Evolutionary conservation across 2,113 vertebrate genomes (phyloP).

Genomic region (Promerops cafer): DNA sequence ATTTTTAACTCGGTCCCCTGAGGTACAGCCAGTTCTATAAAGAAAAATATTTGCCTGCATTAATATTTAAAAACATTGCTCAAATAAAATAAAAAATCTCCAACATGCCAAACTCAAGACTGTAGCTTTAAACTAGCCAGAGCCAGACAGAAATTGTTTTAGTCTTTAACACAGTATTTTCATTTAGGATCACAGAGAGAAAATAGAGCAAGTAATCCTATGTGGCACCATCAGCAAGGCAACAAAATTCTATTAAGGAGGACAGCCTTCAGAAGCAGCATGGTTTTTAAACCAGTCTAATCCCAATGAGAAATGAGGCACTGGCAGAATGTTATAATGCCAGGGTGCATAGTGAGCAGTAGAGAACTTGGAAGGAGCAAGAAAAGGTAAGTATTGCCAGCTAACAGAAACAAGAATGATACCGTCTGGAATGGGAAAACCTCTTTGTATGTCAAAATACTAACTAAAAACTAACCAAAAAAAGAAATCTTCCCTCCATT

Average conservation of each 20-base stretch:
- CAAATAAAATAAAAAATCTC: background rate
- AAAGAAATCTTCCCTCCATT: background rate
- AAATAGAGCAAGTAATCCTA: background rate
- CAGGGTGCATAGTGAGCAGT: background rate
- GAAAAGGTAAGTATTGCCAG: background rate
- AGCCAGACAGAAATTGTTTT: background rate
- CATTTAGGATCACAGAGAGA: background rate
- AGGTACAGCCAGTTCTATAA: background rate
- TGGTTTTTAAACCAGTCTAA: background rate
- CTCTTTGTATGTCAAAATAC: background rate
- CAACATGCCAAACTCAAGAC: background rate
- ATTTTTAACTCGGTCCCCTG: background rate
- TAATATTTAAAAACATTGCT: background rate
- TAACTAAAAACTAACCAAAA: background rate
- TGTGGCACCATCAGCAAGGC: background rate
- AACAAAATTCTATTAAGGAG: background rate
- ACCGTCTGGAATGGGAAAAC: background rate
- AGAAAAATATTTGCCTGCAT: background rate
- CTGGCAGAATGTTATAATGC: background rate
- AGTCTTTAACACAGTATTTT: background rate
- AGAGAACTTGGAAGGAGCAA: background rate
- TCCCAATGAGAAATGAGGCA: background rate
- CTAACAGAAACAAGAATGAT: background rate
- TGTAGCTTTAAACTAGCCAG: background rate
- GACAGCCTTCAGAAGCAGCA: background rate